Percentiles rank a stretch among this genome's conserved stretches.
These are phyloP conservation scores for Cebidichthys violaceus DNA, from an alignment of 2,113 vertebrate species.

Conservation along the genomic window DNA sequence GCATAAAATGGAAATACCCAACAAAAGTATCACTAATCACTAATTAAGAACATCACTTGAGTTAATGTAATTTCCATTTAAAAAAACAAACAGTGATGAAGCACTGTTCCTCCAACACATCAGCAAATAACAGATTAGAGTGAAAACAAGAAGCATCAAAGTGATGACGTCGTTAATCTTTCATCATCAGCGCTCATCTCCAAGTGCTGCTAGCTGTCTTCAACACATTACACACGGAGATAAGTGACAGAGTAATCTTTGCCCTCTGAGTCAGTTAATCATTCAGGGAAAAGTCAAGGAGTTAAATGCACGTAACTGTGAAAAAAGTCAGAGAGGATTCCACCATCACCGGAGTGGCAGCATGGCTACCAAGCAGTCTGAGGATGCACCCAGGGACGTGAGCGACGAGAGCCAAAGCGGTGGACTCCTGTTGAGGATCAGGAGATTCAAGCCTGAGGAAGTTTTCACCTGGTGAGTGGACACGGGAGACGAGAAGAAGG, in stretches of 20 bases:
- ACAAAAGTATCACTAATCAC: neutral
- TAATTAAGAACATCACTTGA: neutral
- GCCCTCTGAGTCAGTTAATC: constrained; percentile 73
- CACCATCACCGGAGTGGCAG: constrained; percentile 16
- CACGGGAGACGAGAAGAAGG: neutral
- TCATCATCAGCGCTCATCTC: constrained; percentile 47
- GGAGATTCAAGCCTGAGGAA: constrained; percentile 46
- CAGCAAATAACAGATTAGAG: constrained; percentile 12
- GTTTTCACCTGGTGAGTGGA: constrained; percentile 80
- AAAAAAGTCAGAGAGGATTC: neutral
- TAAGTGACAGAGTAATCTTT: constrained; percentile 62
- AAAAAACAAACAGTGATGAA: neutral
- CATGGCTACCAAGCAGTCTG: constrained; percentile 32
- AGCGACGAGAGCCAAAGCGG: neutral
- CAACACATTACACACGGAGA: neutral
- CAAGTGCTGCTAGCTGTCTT: neutral
- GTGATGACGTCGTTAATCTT: constrained; percentile 19
- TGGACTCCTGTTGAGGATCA: constrained; percentile 47
- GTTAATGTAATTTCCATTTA: neutral
- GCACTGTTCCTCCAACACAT: neutral
- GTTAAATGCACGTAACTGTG: constrained; percentile 5
- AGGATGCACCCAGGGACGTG: neutral
- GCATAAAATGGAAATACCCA: neutral
- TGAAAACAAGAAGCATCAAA: constrained; percentile 1
- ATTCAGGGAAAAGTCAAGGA: constrained; percentile 59